These are phyloP conservation scores for Laticauda laticaudata DNA, from an alignment of 2,113 vertebrate genomes.

Conservation along the genomic window DNA sequence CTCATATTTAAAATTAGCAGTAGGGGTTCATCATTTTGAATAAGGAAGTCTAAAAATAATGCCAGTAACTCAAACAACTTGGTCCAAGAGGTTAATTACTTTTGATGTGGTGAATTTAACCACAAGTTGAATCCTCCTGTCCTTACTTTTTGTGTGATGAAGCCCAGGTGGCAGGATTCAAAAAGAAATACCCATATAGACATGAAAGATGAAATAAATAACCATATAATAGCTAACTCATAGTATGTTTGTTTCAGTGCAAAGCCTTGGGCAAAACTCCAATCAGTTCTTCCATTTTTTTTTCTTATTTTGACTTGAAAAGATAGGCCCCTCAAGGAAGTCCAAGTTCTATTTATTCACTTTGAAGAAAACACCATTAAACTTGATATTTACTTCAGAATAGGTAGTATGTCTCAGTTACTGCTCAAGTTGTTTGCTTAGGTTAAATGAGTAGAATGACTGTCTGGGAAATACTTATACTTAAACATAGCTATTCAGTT, in stretches of 20 bases:
- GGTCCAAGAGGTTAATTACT: not conserved
- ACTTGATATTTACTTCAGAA: not conserved
- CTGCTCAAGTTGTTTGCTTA: not conserved
- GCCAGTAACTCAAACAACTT: slow-evolving; percentile 4
- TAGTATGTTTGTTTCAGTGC: not conserved
- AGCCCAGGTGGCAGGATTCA: not conserved
- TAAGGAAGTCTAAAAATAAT: slow-evolving; percentile 34
- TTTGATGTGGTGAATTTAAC: not conserved
- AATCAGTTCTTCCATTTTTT: not conserved
- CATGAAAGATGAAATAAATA: not conserved
- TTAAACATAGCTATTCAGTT: not conserved
- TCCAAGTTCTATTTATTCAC: not conserved
- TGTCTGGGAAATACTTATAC: not conserved
- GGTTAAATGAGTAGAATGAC: not conserved
- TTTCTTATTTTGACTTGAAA: not conserved
- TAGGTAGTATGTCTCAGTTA: not conserved
- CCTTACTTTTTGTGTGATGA: not conserved
- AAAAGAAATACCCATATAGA: not conserved
- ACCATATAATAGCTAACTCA: not conserved
- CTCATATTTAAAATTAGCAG: slow-evolving; percentile 36
- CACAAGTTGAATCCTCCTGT: not conserved
- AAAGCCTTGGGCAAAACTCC: not conserved
- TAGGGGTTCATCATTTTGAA: slow-evolving; percentile 16
- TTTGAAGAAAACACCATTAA: not conserved
- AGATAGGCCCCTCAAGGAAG: not conserved